These are phyloP conservation scores for Scrobipalpa costella DNA, from an alignment of 2,888 invertebrate genomes.

Conservation along the genomic window DNA sequence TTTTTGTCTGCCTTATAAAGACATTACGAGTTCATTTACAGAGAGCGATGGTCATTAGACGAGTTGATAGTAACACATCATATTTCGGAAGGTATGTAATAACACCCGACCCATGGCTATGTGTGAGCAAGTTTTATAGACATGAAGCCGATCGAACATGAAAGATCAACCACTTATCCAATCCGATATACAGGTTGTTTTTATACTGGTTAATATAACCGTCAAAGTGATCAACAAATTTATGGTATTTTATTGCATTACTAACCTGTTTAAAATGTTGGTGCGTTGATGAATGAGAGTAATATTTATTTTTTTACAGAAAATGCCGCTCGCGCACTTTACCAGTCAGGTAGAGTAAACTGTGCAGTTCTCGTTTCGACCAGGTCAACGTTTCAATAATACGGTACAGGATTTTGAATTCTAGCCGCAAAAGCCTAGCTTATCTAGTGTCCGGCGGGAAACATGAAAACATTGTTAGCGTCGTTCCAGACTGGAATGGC, in stretches of 20 bases:
- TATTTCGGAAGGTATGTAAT: conserved; percentile 15
- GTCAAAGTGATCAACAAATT: conserved; percentile 24
- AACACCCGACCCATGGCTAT: not conserved
- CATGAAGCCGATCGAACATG: conserved; percentile 15
- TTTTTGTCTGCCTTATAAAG: conserved; percentile 42
- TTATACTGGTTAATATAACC: conserved; percentile 20
- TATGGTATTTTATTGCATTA: conserved; percentile 31
- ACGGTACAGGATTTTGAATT: conserved; percentile 35
- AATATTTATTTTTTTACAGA: conserved; percentile 20
- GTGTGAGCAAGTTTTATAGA: conserved; percentile 23
- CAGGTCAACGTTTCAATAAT: conserved; percentile 28
- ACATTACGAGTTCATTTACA: conserved; percentile 44
- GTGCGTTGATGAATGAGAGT: conserved; percentile 26
- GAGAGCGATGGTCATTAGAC: conserved; percentile 19
- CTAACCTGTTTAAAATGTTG: conserved; percentile 27
- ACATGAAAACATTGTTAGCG: conserved; percentile 43
- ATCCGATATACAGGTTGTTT: conserved; percentile 24
- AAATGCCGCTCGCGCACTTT: conserved; percentile 19
- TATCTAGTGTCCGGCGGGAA: conserved; percentile 41
- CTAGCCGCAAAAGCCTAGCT: conserved; percentile 40
- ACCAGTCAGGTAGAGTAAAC: not conserved
- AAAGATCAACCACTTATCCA: conserved; percentile 26
- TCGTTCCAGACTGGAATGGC: conserved; percentile 39
- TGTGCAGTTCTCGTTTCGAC: conserved; percentile 17
- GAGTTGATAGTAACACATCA: conserved; percentile 18